Evolutionary conservation across 2,113 vertebrate species (phyloP).

Genomic region (Mus pahari): DNA sequence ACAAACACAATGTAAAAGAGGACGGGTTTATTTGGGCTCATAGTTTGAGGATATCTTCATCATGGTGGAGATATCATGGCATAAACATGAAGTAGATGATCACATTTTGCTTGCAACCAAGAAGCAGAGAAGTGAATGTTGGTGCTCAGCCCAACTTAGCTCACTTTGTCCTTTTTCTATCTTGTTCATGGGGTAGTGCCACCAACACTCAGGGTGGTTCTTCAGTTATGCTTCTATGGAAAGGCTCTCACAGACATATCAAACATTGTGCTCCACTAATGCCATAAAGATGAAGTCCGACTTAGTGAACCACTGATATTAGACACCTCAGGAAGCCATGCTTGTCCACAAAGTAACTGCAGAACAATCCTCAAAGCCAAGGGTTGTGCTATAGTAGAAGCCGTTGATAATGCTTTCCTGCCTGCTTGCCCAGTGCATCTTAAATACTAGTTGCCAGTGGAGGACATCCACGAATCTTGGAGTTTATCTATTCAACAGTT

Average conservation of each 20-base stretch:
- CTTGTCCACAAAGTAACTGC: constrained; percentile 2
- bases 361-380: constrained; percentile 31
- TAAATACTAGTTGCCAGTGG: not conserved
- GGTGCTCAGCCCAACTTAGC: not conserved
- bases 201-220: not conserved
- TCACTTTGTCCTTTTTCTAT: not conserved
- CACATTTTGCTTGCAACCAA: not conserved
- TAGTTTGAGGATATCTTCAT: not conserved
- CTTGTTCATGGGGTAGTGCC: not conserved
- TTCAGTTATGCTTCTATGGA: not conserved
- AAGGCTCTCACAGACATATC: not conserved
- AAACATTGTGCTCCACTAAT: not conserved
- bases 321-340: not conserved
- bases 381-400: not conserved
- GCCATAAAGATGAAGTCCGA: not conserved
- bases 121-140: not conserved
- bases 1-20: not conserved
- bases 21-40: not conserved
- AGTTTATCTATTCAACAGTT: not conserved
- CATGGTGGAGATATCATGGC: not conserved
- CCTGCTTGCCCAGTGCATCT: constrained; percentile 21
- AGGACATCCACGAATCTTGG: not conserved
- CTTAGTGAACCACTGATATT: not conserved
- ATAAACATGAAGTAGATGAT: not conserved
- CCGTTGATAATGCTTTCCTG: not conserved